Percentiles rank a stretch among this genome's conserved stretches.
Evolutionary conservation across 2,797 vertebrate species (phyloP).

Genomic region (Dendrocincla fuliginosa): DNA sequence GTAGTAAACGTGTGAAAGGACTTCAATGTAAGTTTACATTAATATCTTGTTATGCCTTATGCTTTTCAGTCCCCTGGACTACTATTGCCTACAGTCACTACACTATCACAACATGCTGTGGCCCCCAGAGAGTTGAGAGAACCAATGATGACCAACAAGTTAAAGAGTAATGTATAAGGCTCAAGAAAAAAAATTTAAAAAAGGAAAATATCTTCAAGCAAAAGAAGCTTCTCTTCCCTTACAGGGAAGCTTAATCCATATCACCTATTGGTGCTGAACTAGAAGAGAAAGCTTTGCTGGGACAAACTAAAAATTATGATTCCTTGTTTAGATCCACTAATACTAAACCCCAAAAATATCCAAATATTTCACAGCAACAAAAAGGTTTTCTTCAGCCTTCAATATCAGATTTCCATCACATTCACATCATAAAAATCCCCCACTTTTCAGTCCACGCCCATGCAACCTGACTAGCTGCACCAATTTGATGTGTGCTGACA

Average conservation of each 20-base stretch:
- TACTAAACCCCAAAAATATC: background rate
- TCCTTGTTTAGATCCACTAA: background rate
- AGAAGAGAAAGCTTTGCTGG: background rate
- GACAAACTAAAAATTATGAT: background rate
- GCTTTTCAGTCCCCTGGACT: background rate
- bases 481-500: background rate
- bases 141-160: background rate
- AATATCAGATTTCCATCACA: background rate
- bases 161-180: background rate
- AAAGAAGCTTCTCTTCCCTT: background rate
- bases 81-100: background rate
- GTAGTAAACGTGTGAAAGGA: background rate
- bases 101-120: background rate
- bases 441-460: background rate
- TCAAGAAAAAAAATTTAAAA: background rate
- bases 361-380: background rate
- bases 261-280: background rate
- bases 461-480: background rate
- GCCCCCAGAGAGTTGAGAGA: background rate
- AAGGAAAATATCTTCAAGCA: background rate
- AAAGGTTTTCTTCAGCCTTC: background rate
- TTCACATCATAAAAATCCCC: rapidly evolving
- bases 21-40: background rate
- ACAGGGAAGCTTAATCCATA: background rate
- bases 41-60: background rate